Evolutionary conservation across 2,113 vertebrate species (phyloP), one percentile per base, ranked within the genome.

Genomic region (Poeciliopsis turrubarensis): DNA sequence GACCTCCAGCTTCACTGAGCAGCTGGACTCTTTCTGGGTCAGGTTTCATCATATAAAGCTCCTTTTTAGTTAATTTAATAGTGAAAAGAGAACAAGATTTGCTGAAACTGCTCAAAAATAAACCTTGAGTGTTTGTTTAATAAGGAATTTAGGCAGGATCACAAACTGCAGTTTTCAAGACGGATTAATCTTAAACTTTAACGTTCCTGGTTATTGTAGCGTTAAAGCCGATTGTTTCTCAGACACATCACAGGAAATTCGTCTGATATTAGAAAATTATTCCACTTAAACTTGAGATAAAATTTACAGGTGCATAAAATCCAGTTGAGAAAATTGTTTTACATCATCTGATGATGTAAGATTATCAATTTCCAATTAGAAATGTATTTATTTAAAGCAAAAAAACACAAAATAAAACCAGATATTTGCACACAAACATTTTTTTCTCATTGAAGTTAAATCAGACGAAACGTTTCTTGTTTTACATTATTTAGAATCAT

Each of bases 151-250:
- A 57, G 22, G 22, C 22, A 57, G 51, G 25, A 57, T 25, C 9
- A 54, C 39, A 62, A 64, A 51, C 5, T 3, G 5, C 30, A 15
- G 19, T 26, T 25, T n/a, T 19, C 10, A 60, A 27, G 34, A n/a
- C 30, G 44, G 39, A 65, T 60, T 10, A 60, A 67, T 57, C 27
- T 70, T 66, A 27, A 57, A 34, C 41, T 47, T 71, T 34, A 70
- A 8, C 12, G 25, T 10, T 41, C 22, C 44, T 65, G 15, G 26
- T 34, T 72, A 30, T 10, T 26, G n/a, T 44, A 3, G 4, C 11
- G 0, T 26, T 61, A 13, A 57, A 11, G 8, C 27, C 26, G 19
- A 17, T 13, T 29, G 27, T 41, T 37, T 22, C 14, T 9, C 15
- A 60, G 25, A 29, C 25, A 9, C 2, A 19, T 54, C 7, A 54